Percentiles rank a stretch among this genome's conserved stretches.
These are phyloP conservation scores for Apis dorsata DNA, from an alignment of 1,140 invertebrate species.

Conservation along the genomic window DNA sequence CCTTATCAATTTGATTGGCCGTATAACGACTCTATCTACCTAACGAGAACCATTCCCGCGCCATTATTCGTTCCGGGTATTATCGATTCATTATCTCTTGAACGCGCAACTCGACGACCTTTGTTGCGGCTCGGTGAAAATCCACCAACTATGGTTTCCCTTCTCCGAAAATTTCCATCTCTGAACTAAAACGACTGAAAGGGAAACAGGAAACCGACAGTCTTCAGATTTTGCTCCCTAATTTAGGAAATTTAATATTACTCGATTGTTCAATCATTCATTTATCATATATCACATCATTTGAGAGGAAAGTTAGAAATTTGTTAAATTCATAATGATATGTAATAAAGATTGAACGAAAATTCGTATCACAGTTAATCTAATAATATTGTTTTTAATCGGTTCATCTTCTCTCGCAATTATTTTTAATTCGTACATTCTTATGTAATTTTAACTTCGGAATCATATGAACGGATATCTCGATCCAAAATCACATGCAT, in stretches of 20 bases:
- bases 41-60: slow-evolving; percentile 8
- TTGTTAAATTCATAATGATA: too few species aligned
- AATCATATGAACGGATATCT: background rate
- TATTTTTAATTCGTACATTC: too few species aligned
- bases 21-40: slow-evolving; percentile 26
- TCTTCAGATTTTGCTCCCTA: too few species aligned
- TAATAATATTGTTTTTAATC: too few species aligned
- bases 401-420: too few species aligned
- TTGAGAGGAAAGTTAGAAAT: background rate
- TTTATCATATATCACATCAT: background rate
- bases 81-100: slow-evolving; percentile 36
- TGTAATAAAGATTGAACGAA: too few species aligned
- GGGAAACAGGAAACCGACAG: background rate
- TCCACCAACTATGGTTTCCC: background rate
- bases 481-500: background rate
- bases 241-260: background rate
- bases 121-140: slow-evolving; percentile 19
- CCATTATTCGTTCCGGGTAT: slow-evolving; percentile 29
- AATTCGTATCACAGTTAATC: too few species aligned
- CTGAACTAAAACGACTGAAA: background rate
- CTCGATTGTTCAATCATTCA: background rate
- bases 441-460: background rate
- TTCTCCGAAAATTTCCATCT: background rate
- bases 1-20: slow-evolving; percentile 32
- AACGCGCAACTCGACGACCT: slow-evolving; percentile 16